Evolutionary conservation across 2,113 vertebrate species (phyloP).

Genomic region (Dasyprocta punctata): DNA sequence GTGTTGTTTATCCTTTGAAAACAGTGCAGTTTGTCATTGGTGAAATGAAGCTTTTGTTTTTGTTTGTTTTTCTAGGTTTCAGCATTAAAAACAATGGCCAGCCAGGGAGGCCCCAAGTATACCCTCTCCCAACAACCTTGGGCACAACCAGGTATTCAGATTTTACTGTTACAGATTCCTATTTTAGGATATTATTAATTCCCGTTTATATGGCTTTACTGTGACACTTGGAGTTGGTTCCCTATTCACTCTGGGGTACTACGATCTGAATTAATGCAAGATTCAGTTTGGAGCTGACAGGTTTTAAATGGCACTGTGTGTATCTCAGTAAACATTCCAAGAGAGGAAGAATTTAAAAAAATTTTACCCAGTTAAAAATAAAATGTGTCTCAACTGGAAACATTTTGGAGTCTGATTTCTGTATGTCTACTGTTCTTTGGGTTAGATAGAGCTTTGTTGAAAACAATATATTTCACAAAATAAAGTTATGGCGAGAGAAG

Average conservation of each 20-base stretch:
- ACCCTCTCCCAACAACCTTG: constrained; percentile 96
- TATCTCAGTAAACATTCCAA: constrained; percentile 43
- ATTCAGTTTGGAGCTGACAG: neutral
- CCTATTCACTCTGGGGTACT: neutral
- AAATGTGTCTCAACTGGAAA: neutral
- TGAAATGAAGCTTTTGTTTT: constrained; percentile 61
- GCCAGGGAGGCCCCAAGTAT: constrained; percentile 95
- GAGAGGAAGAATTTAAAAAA: neutral
- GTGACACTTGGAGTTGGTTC: neutral
- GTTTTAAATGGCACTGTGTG: neutral
- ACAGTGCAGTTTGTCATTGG: neutral
- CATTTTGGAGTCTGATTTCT: neutral
- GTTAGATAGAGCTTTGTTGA: neutral
- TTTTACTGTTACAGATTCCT: constrained; percentile 39
- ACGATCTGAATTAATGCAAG: neutral
- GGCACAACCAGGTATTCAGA: constrained; percentile 95
- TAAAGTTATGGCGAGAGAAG: neutral
- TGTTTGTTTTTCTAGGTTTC: constrained; percentile 87
- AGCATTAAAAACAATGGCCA: constrained; percentile 95
- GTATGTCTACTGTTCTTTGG: neutral
- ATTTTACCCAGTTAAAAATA: neutral
- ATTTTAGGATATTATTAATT: constrained; percentile 31
- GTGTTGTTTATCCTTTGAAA: constrained; percentile 13
- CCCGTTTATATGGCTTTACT: neutral
- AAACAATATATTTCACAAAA: neutral